Conservation (phyloP, 2,113 vertebrate genomes). For the Limanda limanda region DNA sequence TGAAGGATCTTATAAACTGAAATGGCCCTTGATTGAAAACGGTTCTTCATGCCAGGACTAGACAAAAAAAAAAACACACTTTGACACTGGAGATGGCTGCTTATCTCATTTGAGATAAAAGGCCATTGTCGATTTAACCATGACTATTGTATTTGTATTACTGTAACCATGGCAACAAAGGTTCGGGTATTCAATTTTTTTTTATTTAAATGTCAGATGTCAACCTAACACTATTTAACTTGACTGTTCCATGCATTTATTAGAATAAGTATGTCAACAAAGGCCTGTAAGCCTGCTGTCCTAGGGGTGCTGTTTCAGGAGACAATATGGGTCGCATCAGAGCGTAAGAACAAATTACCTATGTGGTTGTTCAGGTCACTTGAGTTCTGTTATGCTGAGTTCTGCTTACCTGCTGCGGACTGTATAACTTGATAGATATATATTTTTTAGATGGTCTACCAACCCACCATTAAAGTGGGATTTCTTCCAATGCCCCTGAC, state of each 20-base stretch:
- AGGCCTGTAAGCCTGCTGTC: background rate
- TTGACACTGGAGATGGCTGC: background rate
- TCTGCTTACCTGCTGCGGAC: background rate
- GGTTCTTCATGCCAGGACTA: background rate
- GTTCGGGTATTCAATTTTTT: background rate
- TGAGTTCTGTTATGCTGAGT: background rate
- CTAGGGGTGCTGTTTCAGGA: background rate
- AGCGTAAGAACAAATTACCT: background rate
- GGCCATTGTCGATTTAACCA: background rate
- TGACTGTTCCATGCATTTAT: background rate
- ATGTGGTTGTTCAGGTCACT: background rate
- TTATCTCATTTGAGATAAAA: background rate
- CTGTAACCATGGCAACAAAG: background rate
- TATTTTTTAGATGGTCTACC: background rate
- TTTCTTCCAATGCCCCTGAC: background rate
- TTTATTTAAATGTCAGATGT: background rate
- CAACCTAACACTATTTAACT: too few relatives aligned
- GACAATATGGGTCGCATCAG: background rate
- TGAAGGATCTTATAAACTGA: background rate
- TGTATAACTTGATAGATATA: background rate
- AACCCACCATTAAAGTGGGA: background rate
- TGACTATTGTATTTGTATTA: background rate
- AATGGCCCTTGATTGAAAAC: background rate
- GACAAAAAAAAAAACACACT: background rate
- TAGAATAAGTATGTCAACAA: background rate